These are phyloP conservation scores for Gorsachius goisagi DNA, from an alignment of 2,113 vertebrate genomes.

Conservation along the genomic window DNA sequence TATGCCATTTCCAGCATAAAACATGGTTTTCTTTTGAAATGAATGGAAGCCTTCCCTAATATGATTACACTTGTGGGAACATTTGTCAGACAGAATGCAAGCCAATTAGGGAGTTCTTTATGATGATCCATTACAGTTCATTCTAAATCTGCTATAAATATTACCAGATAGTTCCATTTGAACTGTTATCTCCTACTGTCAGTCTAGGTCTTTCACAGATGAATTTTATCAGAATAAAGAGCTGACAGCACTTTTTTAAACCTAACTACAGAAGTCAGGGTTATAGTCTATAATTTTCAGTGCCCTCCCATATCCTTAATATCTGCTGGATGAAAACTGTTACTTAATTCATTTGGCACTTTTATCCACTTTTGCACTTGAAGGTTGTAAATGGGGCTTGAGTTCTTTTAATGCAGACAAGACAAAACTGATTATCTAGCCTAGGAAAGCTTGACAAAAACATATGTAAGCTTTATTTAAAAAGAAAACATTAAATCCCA, in stretches of 20 bases:
- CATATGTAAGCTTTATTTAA: not conserved
- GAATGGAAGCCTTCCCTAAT: constrained; percentile 2
- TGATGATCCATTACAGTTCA: not conserved
- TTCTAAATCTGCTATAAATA: constrained; percentile 13
- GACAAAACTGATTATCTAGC: not conserved
- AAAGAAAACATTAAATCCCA: not conserved
- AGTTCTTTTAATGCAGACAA: not conserved
- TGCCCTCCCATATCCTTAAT: not conserved
- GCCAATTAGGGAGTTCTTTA: constrained; percentile 19
- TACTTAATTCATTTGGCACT: constrained; percentile 1
- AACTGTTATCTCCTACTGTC: constrained; percentile 3
- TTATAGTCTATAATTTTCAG: not conserved
- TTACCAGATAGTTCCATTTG: not conserved
- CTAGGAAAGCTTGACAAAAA: not conserved
- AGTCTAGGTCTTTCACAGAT: not conserved
- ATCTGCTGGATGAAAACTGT: not conserved
- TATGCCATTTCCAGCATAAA: not conserved
- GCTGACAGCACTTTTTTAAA: not conserved
- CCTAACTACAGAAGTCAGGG: not conserved
- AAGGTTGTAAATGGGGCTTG: not conserved
- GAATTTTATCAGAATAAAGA: constrained; percentile 13
- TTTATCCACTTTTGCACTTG: not conserved
- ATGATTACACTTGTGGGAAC: not conserved
- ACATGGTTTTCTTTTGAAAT: constrained; percentile 6
- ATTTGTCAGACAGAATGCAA: constrained; percentile 4